Evolutionary conservation across 2,113 vertebrate genomes (phyloP).

Genomic region (Plestiodon gilberti): DNA sequence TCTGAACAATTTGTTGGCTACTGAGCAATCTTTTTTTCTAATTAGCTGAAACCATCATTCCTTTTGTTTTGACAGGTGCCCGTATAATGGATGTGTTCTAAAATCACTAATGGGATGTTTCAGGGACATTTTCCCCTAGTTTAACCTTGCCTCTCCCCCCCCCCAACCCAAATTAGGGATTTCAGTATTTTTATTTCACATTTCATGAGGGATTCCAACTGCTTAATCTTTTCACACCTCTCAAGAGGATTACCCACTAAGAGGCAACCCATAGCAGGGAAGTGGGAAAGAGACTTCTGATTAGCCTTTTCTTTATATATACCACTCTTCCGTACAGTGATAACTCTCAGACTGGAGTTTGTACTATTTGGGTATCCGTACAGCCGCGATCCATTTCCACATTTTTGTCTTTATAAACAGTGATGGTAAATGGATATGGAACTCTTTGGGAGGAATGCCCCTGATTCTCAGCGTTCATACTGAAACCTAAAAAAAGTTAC

Average conservation of each 20-base stretch:
- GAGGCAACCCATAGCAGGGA: constrained; percentile 57
- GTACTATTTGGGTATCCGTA: neutral
- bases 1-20: constrained; percentile 21
- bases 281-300: constrained; percentile 57
- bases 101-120: constrained; percentile 37
- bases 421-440: neutral
- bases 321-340: no score
- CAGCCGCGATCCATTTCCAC: neutral
- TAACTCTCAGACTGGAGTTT: no score
- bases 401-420: constrained; percentile 30
- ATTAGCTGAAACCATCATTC: constrained; percentile 52
- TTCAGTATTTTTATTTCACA: constrained; percentile 77
- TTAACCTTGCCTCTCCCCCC: constrained; percentile 48
- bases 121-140: constrained; percentile 45
- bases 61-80: constrained; percentile 72
- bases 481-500: constrained; percentile 2
- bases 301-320: constrained; percentile 61
- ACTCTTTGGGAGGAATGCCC: constrained; percentile 25
- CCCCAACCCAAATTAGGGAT: constrained; percentile 61
- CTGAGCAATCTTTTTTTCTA: constrained; percentile 21
- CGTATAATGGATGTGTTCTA: constrained; percentile 50
- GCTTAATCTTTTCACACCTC: constrained; percentile 77
- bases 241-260: constrained; percentile 63
- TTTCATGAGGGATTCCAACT: constrained; percentile 67
- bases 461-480: constrained; percentile 27